Conservation (phyloP, 2,888 invertebrate species). For the Apocheima hispidaria region DNA sequence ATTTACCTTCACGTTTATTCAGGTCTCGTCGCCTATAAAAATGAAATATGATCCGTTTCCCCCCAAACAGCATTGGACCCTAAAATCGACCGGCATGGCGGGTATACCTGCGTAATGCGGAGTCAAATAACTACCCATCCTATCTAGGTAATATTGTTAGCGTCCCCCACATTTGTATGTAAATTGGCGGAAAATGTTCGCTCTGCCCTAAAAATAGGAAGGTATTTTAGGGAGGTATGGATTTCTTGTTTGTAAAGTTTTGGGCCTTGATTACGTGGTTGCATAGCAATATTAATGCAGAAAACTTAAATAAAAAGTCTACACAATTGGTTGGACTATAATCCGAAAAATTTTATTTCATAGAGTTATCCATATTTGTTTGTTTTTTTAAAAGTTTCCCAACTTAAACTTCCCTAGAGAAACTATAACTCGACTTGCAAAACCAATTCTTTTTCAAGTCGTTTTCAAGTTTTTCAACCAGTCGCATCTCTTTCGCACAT, state of each 20-base stretch:
- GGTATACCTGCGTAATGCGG: slow-evolving; percentile 34
- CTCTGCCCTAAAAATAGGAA: slow-evolving; percentile 29
- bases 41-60: slow-evolving; percentile 31
- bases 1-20: slow-evolving; percentile 24
- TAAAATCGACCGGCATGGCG: slow-evolving; percentile 19
- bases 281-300: too few species aligned
- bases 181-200: slow-evolving; percentile 44
- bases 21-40: slow-evolving; percentile 19
- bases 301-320: too few species aligned
- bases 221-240: slow-evolving; percentile 14
- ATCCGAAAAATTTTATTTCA: too few species aligned
- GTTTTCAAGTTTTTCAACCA: too few species aligned
- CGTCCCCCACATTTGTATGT: slow-evolving; percentile 52
- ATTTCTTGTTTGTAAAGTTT: slow-evolving; percentile 9
- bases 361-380: too few species aligned
- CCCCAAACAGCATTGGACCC: slow-evolving; percentile 29
- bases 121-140: slow-evolving; percentile 44
- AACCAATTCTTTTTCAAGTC: too few species aligned
- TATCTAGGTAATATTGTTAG: slow-evolving; percentile 47
- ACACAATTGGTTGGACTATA: too few species aligned
- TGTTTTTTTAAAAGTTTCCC: too few species aligned
- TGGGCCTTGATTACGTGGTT: background rate
- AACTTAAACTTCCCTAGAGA: too few species aligned
- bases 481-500: too few species aligned
- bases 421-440: too few species aligned